Evolutionary conservation across 2,888 invertebrate genomes (phyloP), one percentile per base, ranked within the genome.

Genomic region (Xanthorhoe designata): DNA sequence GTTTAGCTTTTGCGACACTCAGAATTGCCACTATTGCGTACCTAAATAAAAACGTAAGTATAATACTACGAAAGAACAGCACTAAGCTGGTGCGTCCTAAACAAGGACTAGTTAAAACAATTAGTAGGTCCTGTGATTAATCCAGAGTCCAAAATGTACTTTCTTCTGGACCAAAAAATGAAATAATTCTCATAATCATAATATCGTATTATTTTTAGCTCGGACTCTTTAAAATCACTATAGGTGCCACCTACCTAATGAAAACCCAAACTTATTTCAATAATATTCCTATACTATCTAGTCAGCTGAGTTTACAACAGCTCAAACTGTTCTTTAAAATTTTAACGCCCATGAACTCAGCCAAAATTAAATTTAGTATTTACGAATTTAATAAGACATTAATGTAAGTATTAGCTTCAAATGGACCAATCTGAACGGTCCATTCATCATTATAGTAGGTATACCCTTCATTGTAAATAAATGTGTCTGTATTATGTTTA

Each of bases 321-420:
- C 54, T 65, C 66, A 55, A 58, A 57, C 53, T 61, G 59, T 18
- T 54, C 18, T 53, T 51, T 60, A 47, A 54, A 32, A 55, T 38
- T 61, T 54, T 52, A 35, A 38, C 24, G 57, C 58, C 52, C 57
- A 49, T 59, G 52, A 70, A 57, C 61, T 70, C 66, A 52, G 73
- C 61, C 69, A 49, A 64, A 66, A 67, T 47, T 68, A 66, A 59
- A 52, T 55, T 68, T 66, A 69, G 55, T 67, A 71, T 62, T 69
- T 64, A 75, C 75, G 74, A 76, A 76, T 76, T 74, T 74, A 73
- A 64, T 61, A 61, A 64, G 49, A 62, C 57, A 63, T 68, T 65
- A 63, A 38, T 24, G 55, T 71, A 70, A 68, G 65, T 68, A 56
- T 72, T 84, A 83, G 83, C 78, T 81, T 82, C 76, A 80, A 81